Evolutionary conservation across 2,888 invertebrate species (phyloP).

Genomic region (Creontiades dilutus): DNA sequence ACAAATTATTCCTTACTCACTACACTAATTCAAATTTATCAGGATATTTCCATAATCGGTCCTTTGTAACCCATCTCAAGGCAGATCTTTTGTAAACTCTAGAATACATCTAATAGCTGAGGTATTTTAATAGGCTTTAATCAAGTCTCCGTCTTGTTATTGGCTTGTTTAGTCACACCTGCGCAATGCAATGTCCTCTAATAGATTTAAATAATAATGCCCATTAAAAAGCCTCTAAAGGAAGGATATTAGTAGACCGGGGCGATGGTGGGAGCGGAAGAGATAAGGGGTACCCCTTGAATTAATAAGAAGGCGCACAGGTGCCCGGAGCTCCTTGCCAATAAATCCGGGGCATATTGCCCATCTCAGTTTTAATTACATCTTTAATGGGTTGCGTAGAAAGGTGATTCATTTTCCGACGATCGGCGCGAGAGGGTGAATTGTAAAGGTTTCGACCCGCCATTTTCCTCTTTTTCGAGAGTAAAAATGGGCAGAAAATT

Average conservation of each 20-base stretch:
- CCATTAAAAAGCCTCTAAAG: constrained; percentile 16
- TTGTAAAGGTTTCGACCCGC: constrained; percentile 5
- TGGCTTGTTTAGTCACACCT: background rate
- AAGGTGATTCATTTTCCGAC: constrained; percentile 51
- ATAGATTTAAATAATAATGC: constrained; percentile 44
- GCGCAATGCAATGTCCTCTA: background rate
- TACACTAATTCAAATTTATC: too few species aligned
- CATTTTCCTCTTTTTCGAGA: background rate
- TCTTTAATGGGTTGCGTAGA: constrained; percentile 54
- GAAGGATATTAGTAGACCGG: background rate
- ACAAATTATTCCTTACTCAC: too few species aligned
- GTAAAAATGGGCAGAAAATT: constrained; percentile 45
- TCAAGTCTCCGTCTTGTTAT: too few species aligned
- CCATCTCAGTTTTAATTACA: constrained; percentile 63
- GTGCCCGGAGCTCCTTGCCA: constrained; percentile 57
- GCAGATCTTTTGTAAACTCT: too few species aligned
- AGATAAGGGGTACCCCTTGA: constrained; percentile 14
- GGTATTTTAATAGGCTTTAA: too few species aligned
- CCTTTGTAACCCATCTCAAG: too few species aligned
- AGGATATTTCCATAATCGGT: too few species aligned
- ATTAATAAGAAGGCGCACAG: constrained; percentile 55
- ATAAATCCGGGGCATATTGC: constrained; percentile 59
- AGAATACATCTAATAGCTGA: too few species aligned
- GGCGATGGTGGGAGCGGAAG: background rate
- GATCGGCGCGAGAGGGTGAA: background rate